phyloP scores from a whole-genome alignment of 2,797 vertebrate species.

The Columba guinea region DNA sequence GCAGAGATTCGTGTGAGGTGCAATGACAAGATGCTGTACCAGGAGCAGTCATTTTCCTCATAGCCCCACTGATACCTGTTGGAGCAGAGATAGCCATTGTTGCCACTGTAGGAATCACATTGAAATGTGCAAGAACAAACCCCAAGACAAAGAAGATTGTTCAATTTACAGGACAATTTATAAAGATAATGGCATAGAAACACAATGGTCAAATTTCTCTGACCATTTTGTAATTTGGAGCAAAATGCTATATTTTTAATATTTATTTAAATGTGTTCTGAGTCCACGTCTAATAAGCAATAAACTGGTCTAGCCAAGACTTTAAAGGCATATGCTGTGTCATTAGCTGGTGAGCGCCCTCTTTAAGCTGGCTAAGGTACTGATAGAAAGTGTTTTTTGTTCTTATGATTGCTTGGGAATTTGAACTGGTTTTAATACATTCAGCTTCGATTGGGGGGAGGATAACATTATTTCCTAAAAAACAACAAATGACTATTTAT shows the following conservation, averaged over 20 bases:
- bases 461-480: slow-evolving; percentile 71
- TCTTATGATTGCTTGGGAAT: slow-evolving; percentile 75
- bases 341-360: slow-evolving; percentile 87
- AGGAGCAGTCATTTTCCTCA: background rate
- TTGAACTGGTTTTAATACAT: slow-evolving; percentile 77
- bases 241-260: slow-evolving; percentile 74
- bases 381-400: slow-evolving; percentile 78
- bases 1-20: background rate
- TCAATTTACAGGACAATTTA: slow-evolving; percentile 66
- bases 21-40: background rate
- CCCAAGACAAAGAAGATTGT: slow-evolving; percentile 4
- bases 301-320: slow-evolving; percentile 74
- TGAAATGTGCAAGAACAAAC: background rate
- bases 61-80: background rate
- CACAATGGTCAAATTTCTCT: slow-evolving; percentile 71
- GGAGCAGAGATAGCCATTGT: slow-evolving; percentile 1
- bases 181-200: slow-evolving; percentile 72
- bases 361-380: slow-evolving; percentile 86
- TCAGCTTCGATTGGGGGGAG: slow-evolving; percentile 75
- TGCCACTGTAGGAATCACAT: background rate
- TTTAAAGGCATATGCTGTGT: slow-evolving; percentile 65
- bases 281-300: slow-evolving; percentile 74
- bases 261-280: slow-evolving; percentile 78
- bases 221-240: slow-evolving; percentile 77
- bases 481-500: slow-evolving; percentile 80